Conservation (phyloP, 2,888 invertebrate species). For the Sphaerophoria taeniata region DNA sequence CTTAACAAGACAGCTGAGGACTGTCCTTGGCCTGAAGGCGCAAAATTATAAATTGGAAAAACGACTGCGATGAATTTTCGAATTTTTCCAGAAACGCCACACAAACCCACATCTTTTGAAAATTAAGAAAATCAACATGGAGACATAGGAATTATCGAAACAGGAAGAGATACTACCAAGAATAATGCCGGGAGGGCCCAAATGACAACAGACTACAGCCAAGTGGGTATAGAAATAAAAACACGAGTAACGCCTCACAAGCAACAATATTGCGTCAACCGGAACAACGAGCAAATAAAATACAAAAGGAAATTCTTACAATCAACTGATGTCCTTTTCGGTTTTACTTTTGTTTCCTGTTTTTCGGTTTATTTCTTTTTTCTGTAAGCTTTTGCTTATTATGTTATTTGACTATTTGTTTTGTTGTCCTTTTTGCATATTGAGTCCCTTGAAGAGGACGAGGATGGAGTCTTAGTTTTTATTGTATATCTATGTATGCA, state of each 20-base stretch:
- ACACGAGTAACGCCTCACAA: constrained; percentile 42
- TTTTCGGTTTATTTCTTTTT: too few species aligned
- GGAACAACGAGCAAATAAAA: constrained; percentile 62
- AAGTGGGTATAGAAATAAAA: neutral
- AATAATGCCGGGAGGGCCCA: neutral
- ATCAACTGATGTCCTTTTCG: constrained; percentile 72
- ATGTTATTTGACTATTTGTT: constrained; percentile 40
- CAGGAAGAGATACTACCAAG: constrained; percentile 33
- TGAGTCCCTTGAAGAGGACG: constrained; percentile 40
- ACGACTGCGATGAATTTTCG: constrained; percentile 20
- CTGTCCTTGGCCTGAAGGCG: constrained; percentile 48
- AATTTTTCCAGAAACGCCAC: constrained; percentile 39
- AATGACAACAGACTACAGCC: too few species aligned
- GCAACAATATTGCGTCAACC: constrained; percentile 18
- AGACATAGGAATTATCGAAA: constrained; percentile 43
- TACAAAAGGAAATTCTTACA: constrained; percentile 61
- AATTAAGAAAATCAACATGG: constrained; percentile 73
- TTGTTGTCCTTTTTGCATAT: constrained; percentile 56
- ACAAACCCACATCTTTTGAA: constrained; percentile 62
- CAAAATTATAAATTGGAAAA: constrained; percentile 46
- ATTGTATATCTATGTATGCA: neutral
- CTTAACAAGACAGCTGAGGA: constrained; percentile 49
- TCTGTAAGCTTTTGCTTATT: constrained; percentile 33
- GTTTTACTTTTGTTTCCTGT: constrained; percentile 56
- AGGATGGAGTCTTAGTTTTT: constrained; percentile 16